Base-by-base conservation (phyloP, 2,888 invertebrate species). In the Agrochola circellaris region DNA sequence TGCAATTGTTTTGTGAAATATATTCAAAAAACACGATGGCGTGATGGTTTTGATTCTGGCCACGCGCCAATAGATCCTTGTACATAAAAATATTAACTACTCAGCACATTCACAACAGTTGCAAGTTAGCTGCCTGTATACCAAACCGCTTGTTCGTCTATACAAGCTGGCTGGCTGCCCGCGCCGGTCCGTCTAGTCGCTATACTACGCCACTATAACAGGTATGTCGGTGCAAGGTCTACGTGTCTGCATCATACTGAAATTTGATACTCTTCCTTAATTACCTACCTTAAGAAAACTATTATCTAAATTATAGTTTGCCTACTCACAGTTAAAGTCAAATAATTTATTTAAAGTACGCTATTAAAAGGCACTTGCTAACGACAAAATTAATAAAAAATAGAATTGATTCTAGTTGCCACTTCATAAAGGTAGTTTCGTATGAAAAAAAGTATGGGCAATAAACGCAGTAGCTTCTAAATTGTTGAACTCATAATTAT, bases 101-200 rank as follows among this genome's bases (percentile, higher is more conserved):
- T 9, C 51, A 20, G 20, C 51, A 51, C 9, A 51, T 51, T 54
- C 11, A 54, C n/a, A 26, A 26, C 56, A 58, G 13, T 66, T 8
- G 20, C 26, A 26, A 26, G n/a, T 20, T 7, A 11, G 13, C n/a
- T 42, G 20, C 23, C 4, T 69, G 54, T 30, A 17, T 11, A 30
- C 23, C 54, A 17, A 54, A 8, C 7, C 8, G 11, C 17, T 17
- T 30, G 30, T 30, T 42, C 30, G 23, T 23, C 11, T 45, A 26
- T 62, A 38, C 56, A 2, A 17, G 68, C 81, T 81, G 79, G 82
- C 79, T 60, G 13, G 60, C 75, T 75, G 79, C 64, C 79, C 75
- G 68, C 68, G 75, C 75, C 68, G 64, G 11, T 45, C 23, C 11
- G 80, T 81, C 58, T 80, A 34, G 74, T 51, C 81, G 48, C 65